Evolutionary conservation across 2,888 invertebrate species (phyloP).

Genomic region (Arge pagana): DNA sequence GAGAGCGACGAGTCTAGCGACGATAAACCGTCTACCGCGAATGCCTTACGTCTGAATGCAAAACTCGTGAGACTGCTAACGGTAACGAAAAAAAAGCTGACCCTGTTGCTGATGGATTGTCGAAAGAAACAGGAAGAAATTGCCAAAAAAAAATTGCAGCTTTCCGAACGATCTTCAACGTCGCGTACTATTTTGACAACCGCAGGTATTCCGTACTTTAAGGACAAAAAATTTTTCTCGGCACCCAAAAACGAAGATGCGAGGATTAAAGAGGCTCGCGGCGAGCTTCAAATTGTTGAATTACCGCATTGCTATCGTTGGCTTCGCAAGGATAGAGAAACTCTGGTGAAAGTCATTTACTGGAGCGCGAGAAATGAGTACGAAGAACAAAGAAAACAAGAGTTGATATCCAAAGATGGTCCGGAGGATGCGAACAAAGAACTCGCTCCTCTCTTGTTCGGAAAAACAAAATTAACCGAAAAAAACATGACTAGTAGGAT

Average conservation of each 20-base stretch:
- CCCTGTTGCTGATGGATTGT: constrained; percentile 53
- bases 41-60: constrained; percentile 57
- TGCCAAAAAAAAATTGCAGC: constrained; percentile 29
- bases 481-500: constrained; percentile 32
- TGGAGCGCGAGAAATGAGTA: constrained; percentile 51
- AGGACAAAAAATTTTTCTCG: constrained; percentile 63
- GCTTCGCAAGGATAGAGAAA: constrained; percentile 64
- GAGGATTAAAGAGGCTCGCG: constrained; percentile 52
- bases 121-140: constrained; percentile 42
- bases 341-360: constrained; percentile 60
- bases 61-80: constrained; percentile 53
- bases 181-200: constrained; percentile 24
- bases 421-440: constrained; percentile 13
- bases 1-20: neutral
- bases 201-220: constrained; percentile 71
- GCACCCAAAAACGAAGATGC: constrained; percentile 68
- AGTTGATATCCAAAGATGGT: constrained; percentile 39
- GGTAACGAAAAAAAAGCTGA: constrained; percentile 52
- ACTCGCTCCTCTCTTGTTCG: constrained; percentile 10
- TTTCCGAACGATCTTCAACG: neutral
- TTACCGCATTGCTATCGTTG: constrained; percentile 49
- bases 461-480: constrained; percentile 14
- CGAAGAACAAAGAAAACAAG: constrained; percentile 41
- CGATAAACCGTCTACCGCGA: constrained; percentile 26
- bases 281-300: constrained; percentile 46